Base-by-base conservation (phyloP, 2,797 vertebrate species). In the Rhinichthys osculus region DNA sequence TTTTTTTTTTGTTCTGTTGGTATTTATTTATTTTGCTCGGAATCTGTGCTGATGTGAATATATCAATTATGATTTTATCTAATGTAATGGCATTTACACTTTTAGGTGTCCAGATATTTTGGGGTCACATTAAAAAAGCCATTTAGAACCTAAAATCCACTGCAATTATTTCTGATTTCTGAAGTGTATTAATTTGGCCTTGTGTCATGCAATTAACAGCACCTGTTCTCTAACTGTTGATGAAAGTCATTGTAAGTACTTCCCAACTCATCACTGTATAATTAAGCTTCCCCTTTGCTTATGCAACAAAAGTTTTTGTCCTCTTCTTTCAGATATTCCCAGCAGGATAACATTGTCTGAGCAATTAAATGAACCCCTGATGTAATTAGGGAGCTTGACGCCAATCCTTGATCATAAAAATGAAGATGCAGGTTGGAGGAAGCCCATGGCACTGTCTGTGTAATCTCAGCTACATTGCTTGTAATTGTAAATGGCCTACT, bases 371-470 rank as follows among this genome's bases (percentile, higher is more conserved):
- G 38, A 78, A 71, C 27, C 54, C 59, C 4, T 30, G 69, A 77
- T 81, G 27, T 57, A 84, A 73, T 67, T 33, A 62, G 1, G 40
- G 38, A 59, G 64, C 59, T 52, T 84, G 44, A 77, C 62, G 27
- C 33, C 74, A 76, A 84, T 81, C 80, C 70, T 38, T 73, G 42
- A 62, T 76, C 71, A 78, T 74, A 81, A 6, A 57, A 86, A 62
- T 44, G 64, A 73, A 85, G 11, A 50, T 21, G 54, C 54, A 85
- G 59, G 69, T 87, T 82, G 80, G 72, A 84, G 40, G 72, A 52
- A 78, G 57, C 54, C 40, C 8, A 76, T 23, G 27, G 70, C 47
- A 76, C 33, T 59, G 23, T 67, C 42, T 67, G 47, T 70, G 72
- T 70, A 57, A 73, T 69, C 76, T 80, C 59, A 59, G 78, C 27